Evolutionary conservation across 2,113 vertebrate genomes (phyloP).

Genomic region (Salvelinus alpinus): DNA sequence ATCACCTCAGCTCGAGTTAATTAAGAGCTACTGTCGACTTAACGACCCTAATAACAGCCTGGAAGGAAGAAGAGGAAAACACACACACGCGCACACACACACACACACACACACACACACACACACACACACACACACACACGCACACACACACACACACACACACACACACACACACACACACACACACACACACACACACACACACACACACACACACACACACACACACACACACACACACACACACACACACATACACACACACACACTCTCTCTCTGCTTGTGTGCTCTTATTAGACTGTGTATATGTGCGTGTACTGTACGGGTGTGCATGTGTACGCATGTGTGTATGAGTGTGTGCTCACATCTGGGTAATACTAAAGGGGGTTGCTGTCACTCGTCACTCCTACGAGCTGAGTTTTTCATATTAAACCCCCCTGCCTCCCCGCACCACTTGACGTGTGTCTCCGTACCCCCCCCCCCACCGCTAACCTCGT

Average conservation of each 20-base stretch:
- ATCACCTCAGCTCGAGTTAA: conserved; percentile 59
- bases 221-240: neutral
- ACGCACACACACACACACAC: too few species aligned
- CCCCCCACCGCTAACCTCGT: conserved; percentile 31
- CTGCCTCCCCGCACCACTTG: neutral
- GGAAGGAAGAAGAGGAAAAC: conserved; percentile 14
- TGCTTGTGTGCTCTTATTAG: neutral
- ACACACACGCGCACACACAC: too few species aligned
- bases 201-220: neutral
- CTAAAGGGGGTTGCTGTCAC: conserved; percentile 8
- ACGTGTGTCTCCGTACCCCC: neutral
- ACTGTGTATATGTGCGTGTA: neutral
- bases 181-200: neutral
- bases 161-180: neutral
- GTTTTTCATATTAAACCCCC: conserved; percentile 10
- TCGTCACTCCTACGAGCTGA: neutral
- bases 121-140: too few species aligned
- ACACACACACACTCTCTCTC: neutral
- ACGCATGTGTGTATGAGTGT: neutral
- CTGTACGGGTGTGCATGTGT: neutral
- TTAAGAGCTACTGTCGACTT: conserved; percentile 55
- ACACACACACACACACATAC: neutral
- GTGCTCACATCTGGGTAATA: conserved; percentile 16
- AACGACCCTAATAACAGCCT: conserved; percentile 55
- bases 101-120: too few species aligned